Conservation (phyloP, 2,888 invertebrate species). For the Theodoxus fluviatilis region DNA sequence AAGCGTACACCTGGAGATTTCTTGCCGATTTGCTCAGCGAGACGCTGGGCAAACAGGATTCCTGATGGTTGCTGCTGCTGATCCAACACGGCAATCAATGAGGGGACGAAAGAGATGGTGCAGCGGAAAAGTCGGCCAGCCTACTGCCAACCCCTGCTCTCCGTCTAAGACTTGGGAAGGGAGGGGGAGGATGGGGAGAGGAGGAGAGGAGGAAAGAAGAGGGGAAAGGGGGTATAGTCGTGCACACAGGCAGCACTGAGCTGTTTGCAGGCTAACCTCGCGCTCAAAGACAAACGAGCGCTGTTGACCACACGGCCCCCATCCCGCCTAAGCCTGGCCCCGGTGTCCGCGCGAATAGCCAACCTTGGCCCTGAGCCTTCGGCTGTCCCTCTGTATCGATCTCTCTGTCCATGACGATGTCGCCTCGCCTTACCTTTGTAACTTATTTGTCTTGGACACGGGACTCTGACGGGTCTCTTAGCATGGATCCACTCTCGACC, state of each 20-base stretch:
- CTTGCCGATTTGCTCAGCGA: too few relatives aligned
- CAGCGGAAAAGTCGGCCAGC: too few relatives aligned
- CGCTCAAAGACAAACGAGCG: too few relatives aligned
- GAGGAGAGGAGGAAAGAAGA: background rate
- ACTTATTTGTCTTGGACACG: background rate
- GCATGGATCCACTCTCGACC: background rate
- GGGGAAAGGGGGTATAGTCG: background rate
- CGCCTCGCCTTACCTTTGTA: background rate
- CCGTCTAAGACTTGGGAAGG: background rate
- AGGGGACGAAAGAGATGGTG: too few relatives aligned
- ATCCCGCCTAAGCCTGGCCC: too few relatives aligned
- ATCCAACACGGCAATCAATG: too few relatives aligned
- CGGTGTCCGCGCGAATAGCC: background rate
- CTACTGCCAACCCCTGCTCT: too few relatives aligned
- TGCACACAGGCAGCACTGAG: background rate
- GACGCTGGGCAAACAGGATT: too few relatives aligned
- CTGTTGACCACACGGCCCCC: too few relatives aligned
- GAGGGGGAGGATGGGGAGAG: background rate
- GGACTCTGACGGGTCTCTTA: too few relatives aligned
- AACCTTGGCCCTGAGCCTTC: background rate
- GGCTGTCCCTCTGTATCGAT: background rate
- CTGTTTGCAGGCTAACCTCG: background rate
- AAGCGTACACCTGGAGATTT: too few relatives aligned
- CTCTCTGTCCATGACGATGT: background rate
- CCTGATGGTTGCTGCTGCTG: too few relatives aligned